Percentiles rank a stretch among this genome's conserved stretches.
phyloP scores from a whole-genome alignment of 2,888 invertebrate genomes.

The Cataglyphis cursor region DNA sequence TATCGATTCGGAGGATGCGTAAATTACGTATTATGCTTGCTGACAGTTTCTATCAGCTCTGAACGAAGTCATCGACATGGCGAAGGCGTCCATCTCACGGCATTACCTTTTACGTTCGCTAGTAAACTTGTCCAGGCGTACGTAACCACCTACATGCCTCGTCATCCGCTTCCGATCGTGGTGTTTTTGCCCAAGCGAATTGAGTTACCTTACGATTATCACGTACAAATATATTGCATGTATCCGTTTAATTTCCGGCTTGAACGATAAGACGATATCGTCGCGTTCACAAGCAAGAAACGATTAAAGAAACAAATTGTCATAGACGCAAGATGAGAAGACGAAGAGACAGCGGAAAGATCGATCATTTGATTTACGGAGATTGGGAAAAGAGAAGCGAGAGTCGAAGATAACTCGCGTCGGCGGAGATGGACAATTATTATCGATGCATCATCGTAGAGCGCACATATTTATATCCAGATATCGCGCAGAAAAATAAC shows the following conservation, averaged over 20 bases:
- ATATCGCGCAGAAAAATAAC: not conserved
- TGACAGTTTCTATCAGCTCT: constrained; percentile 16
- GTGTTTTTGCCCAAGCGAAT: constrained; percentile 59
- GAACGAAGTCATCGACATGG: constrained; percentile 37
- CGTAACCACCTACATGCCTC: constrained; percentile 44
- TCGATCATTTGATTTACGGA: constrained; percentile 23
- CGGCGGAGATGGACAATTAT: not conserved
- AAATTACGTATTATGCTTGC: constrained; percentile 1
- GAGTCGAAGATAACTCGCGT: not conserved
- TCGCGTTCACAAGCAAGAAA: not conserved
- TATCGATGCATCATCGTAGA: constrained; percentile 14
- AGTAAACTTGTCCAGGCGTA: constrained; percentile 39
- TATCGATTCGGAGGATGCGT: not conserved
- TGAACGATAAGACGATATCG: constrained; percentile 38
- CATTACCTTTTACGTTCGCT: constrained; percentile 46
- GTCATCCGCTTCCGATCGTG: constrained; percentile 48
- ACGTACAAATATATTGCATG: constrained; percentile 40
- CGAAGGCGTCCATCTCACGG: constrained; percentile 35
- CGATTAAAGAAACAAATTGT: constrained; percentile 37
- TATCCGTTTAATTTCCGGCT: constrained; percentile 70
- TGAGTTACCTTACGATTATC: constrained; percentile 64
- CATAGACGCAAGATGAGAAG: not conserved
- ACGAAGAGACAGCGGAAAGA: constrained; percentile 17
- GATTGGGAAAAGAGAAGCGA: constrained; percentile 19
- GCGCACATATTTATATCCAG: constrained; percentile 19